A percentile compares a stretch with the other conserved stretches of the same genome.
These are phyloP conservation scores for Lycaon pictus DNA, from an alignment of 2,113 vertebrate genomes.

Conservation along the genomic window DNA sequence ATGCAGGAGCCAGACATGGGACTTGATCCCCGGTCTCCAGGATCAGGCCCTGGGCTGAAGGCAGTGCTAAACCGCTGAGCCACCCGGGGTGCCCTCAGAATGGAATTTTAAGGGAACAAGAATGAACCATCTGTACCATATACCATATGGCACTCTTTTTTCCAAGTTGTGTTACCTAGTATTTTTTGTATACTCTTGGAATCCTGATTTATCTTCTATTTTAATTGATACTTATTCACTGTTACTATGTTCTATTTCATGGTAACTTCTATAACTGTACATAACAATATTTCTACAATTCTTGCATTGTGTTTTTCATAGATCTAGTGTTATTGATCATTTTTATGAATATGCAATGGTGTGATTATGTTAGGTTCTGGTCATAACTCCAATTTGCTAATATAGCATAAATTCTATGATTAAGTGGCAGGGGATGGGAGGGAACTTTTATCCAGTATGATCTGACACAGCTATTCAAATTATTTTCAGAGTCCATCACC, in stretches of 20 bases:
- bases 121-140: neutral
- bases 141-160: neutral
- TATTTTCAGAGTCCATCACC: conserved; percentile 1
- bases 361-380: neutral
- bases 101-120: neutral
- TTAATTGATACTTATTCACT: neutral
- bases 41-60: no score
- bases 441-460: conserved; percentile 5
- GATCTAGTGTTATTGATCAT: neutral
- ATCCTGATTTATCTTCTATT: conserved; percentile 8
- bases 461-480: neutral
- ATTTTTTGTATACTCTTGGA: neutral
- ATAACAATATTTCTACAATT: neutral
- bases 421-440: neutral
- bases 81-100: neutral
- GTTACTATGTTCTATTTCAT: neutral
- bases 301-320: neutral
- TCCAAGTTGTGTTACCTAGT: neutral
- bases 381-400: neutral
- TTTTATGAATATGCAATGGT: neutral
- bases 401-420: conserved; percentile 35
- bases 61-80: no score
- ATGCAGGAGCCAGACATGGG: no score
- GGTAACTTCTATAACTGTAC: neutral
- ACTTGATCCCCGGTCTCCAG: no score